Evolutionary conservation across 2,113 vertebrate species (phyloP).

Genomic region (Diphyllodes magnificus): DNA sequence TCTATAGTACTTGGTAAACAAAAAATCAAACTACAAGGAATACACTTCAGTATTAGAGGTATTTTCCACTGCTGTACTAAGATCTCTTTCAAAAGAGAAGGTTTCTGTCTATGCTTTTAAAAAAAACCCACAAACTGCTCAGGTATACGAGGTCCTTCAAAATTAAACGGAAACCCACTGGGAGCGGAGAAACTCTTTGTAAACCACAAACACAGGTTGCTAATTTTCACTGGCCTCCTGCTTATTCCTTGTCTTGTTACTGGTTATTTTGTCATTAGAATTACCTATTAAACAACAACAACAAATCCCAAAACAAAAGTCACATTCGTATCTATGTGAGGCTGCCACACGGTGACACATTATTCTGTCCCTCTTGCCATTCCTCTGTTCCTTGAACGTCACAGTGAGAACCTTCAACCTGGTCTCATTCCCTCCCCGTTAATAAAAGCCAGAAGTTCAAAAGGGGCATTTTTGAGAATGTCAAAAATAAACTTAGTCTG

Average conservation of each 20-base stretch:
- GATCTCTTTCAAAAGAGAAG: neutral
- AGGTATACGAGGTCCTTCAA: neutral
- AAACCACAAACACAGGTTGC: neutral
- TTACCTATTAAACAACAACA: neutral
- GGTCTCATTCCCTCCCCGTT: neutral
- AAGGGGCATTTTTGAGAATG: neutral
- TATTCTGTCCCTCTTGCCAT: neutral
- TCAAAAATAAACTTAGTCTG: neutral
- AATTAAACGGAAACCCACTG: neutral
- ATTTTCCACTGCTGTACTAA: neutral
- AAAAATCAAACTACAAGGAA: neutral
- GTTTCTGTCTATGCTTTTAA: neutral
- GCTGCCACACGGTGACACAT: accelerated
- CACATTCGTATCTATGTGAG: accelerated
- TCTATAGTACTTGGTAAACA: neutral
- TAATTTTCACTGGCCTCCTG: neutral
- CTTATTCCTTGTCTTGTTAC: neutral
- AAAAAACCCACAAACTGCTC: neutral
- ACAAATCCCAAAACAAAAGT: neutral
- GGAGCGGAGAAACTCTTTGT: neutral
- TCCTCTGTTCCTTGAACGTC: neutral
- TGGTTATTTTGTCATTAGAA: neutral
- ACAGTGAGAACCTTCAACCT: neutral
- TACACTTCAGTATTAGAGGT: neutral
- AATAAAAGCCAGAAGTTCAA: neutral